phyloP scores from a whole-genome alignment of 2,797 vertebrate species.

The Anniella stebbinsi region DNA sequence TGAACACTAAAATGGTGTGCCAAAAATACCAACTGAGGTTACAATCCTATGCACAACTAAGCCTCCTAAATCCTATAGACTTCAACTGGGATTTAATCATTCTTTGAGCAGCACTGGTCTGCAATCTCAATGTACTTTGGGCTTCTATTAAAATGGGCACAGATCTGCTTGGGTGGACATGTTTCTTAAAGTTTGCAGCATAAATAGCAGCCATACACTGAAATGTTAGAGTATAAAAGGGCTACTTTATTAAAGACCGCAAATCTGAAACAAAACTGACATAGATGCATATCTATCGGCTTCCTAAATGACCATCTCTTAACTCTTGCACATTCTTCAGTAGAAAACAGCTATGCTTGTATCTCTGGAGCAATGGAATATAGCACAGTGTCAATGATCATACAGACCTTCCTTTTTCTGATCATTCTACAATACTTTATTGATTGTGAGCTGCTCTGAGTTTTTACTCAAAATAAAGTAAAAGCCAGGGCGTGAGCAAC shows the following conservation, averaged over 20 bases:
- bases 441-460: conserved; percentile 8
- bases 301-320: neutral
- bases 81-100: conserved; percentile 15
- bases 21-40: conserved; percentile 45
- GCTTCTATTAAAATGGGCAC: neutral
- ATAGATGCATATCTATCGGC: too few relatives aligned
- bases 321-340: neutral
- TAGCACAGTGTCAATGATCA: neutral
- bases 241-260: neutral
- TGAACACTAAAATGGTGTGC: conserved; percentile 52
- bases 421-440: conserved; percentile 9
- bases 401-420: neutral
- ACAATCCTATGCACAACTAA: neutral
- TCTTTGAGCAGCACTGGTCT: neutral
- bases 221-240: conserved; percentile 8
- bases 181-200: neutral
- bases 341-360: accelerated
- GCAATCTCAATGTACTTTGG: neutral
- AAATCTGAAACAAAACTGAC: neutral
- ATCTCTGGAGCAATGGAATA: neutral
- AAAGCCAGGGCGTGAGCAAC: neutral
- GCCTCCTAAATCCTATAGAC: conserved; percentile 4
- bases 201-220: neutral
- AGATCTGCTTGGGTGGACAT: neutral
- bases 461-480: conserved; percentile 16